Evolutionary conservation across 2,888 invertebrate genomes (phyloP).

Genomic region (Drosophila merina): DNA sequence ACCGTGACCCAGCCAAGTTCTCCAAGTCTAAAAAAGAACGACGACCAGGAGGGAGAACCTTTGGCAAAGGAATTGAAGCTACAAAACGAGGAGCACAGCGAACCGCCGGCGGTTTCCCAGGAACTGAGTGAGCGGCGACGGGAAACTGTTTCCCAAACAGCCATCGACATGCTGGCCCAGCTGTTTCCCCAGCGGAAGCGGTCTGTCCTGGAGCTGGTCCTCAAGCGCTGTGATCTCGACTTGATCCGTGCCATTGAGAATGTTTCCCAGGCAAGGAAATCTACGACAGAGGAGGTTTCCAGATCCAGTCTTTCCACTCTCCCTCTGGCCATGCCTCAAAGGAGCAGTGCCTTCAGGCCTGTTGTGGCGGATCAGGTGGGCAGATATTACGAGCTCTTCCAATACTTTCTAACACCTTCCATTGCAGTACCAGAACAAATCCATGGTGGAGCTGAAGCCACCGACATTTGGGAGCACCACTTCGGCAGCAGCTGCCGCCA

Average conservation of each 20-base stretch:
- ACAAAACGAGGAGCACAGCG: constrained; percentile 13
- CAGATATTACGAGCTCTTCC: not conserved
- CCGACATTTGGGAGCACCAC: constrained; percentile 41
- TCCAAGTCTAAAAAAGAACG: not conserved
- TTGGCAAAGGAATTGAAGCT: constrained; percentile 5
- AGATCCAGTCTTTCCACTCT: constrained; percentile 12
- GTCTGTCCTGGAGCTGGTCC: constrained; percentile 94
- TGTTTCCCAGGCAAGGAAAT: constrained; percentile 68
- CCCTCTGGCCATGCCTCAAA: constrained; percentile 43
- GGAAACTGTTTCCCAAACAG: constrained; percentile 87
- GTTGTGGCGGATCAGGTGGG: constrained; percentile 72
- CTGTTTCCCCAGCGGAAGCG: constrained; percentile 95
- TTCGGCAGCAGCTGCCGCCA: constrained; percentile 46
- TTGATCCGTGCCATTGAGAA: constrained; percentile 87
- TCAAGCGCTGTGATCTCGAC: constrained; percentile 96
- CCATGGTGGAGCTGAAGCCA: constrained; percentile 30
- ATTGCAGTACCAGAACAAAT: constrained; percentile 48
- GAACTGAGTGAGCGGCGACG: constrained; percentile 61
- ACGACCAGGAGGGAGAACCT: constrained; percentile 8
- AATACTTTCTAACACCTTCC: not conserved
- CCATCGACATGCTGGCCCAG: constrained; percentile 93
- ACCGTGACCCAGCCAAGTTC: constrained; percentile 90
- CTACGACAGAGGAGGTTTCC: constrained; percentile 17
- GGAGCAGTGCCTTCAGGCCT: constrained; percentile 79
- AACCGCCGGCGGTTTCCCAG: constrained; percentile 52